Percentiles rank a stretch among this genome's conserved stretches.
Conservation (phyloP, 2,797 vertebrate genomes). For the Pangasius sanitwongsei region DNA sequence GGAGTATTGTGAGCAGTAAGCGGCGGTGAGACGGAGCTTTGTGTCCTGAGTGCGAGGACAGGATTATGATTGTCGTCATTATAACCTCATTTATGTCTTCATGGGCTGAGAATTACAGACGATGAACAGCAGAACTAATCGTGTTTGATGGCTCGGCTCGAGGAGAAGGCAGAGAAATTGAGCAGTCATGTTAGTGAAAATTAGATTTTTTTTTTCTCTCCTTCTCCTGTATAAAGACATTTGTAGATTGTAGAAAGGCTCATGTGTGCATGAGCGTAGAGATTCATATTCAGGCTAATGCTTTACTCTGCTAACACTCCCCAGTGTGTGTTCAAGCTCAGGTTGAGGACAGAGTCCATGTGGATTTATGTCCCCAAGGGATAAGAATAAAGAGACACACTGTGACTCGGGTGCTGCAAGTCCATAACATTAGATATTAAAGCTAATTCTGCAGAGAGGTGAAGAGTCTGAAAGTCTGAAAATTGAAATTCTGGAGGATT, state of each 20-base stretch:
- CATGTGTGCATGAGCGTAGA: not conserved
- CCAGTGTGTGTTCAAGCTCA: constrained; percentile 11
- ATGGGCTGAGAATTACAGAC: constrained; percentile 36
- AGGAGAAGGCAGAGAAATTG: constrained; percentile 21
- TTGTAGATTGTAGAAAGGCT: not conserved
- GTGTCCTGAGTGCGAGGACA: constrained; percentile 29
- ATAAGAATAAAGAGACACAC: constrained; percentile 19
- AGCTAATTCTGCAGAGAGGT: not conserved
- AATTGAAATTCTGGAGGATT: not conserved
- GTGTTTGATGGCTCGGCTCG: constrained; percentile 46
- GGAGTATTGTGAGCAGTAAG: constrained; percentile 30
- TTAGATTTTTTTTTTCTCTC: not conserved
- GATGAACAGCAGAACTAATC: constrained; percentile 52
- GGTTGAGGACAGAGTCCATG: constrained; percentile 21
- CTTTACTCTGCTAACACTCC: constrained; percentile 12
- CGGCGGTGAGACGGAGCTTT: constrained; percentile 30
- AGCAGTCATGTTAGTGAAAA: constrained; percentile 1
- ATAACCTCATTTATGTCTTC: constrained; percentile 52
- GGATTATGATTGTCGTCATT: constrained; percentile 46
- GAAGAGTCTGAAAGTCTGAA: not conserved
- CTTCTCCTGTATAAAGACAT: not conserved
- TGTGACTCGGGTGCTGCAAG: constrained; percentile 8
- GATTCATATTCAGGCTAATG: not conserved
- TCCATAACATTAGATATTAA: not conserved
- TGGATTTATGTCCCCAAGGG: constrained; percentile 5